A percentile compares a stretch with the other conserved stretches of the same genome.
Evolutionary conservation across 2,113 vertebrate genomes (phyloP).

Genomic region (Peromyscus polionotus): DNA sequence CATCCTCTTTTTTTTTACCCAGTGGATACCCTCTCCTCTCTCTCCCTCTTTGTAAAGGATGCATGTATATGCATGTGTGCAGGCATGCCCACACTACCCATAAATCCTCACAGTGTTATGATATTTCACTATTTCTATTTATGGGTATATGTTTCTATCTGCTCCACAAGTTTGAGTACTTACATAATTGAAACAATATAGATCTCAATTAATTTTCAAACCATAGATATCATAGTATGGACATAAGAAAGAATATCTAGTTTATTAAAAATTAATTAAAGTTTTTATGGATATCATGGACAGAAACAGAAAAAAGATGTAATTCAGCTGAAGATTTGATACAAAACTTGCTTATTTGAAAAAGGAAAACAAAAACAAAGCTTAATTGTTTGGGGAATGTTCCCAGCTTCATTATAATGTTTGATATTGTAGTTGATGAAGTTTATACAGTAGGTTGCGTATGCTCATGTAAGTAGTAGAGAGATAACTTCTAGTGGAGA

Average conservation of each 20-base stretch:
- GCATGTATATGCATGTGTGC: not conserved
- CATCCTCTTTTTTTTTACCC: accelerated
- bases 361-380: not conserved
- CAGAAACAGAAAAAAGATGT: not conserved
- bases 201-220: not conserved
- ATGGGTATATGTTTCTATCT: not conserved
- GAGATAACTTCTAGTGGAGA: not conserved
- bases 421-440: not conserved
- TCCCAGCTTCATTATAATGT: not conserved
- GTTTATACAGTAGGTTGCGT: not conserved
- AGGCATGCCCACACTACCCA: not conserved
- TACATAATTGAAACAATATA: not conserved
- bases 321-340: not conserved
- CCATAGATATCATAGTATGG: not conserved
- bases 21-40: accelerated
- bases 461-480: not conserved
- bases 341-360: not conserved
- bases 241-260: not conserved
- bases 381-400: not conserved
- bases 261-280: constrained; percentile 17
- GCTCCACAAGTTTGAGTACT: not conserved
- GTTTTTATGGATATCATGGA: not conserved
- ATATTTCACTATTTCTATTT: not conserved
- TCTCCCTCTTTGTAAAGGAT: not conserved
- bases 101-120: not conserved